These are phyloP conservation scores for Drosophila monieri DNA, from an alignment of 2,888 invertebrate genomes.

Conservation along the genomic window DNA sequence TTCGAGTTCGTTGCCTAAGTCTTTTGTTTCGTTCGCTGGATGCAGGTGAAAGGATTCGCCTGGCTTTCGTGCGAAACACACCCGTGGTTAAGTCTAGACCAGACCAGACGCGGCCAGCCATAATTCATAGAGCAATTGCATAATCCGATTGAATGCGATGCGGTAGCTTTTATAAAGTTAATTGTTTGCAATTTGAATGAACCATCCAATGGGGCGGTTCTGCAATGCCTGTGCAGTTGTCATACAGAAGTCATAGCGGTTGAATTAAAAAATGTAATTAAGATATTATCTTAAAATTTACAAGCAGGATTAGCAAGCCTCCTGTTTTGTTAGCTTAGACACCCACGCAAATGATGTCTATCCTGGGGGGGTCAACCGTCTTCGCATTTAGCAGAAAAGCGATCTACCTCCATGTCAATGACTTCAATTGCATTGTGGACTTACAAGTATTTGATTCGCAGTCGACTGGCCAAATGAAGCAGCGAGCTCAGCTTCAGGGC, in stretches of 20 bases:
- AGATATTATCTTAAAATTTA: slow-evolving; percentile 1
- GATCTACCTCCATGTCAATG: slow-evolving; percentile 47
- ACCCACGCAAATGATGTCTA: too few relatives aligned
- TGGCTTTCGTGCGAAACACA: slow-evolving; percentile 54
- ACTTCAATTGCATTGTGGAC: slow-evolving; percentile 39
- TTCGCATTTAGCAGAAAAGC: slow-evolving; percentile 56
- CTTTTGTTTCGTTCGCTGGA: slow-evolving; percentile 64
- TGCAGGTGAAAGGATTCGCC: slow-evolving; percentile 70
- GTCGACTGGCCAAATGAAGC: slow-evolving; percentile 54
- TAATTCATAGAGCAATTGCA: slow-evolving; percentile 66
- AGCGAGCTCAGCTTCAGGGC: slow-evolving; percentile 58
- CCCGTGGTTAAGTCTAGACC: slow-evolving; percentile 53
- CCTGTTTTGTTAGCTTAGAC: too few relatives aligned
- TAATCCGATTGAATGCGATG: slow-evolving; percentile 56
- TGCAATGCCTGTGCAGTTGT: slow-evolving; percentile 9
- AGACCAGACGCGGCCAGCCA: slow-evolving; percentile 31
- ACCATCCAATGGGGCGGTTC: slow-evolving; percentile 23
- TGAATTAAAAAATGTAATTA: not conserved
- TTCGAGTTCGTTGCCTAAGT: slow-evolving; percentile 72
- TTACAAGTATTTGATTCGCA: slow-evolving; percentile 13
- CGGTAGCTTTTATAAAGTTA: slow-evolving; percentile 65
- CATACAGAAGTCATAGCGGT: slow-evolving; percentile 13
- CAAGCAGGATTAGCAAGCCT: too few relatives aligned
- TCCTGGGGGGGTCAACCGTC: slow-evolving; percentile 43
- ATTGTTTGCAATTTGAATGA: slow-evolving; percentile 69